Conservation (phyloP, 2,888 invertebrate species). For the Clanis bilineata region DNA sequence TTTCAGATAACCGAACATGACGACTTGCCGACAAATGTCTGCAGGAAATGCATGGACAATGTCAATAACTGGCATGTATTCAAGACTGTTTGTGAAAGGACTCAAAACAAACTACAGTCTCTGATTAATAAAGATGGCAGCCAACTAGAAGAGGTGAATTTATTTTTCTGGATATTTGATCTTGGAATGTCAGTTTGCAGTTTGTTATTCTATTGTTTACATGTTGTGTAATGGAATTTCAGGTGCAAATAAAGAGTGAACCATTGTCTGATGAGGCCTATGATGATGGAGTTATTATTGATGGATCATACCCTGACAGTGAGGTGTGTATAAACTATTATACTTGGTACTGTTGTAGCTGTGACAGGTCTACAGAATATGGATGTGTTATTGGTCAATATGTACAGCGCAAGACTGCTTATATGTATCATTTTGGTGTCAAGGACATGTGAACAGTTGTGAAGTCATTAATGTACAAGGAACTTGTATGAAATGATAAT, state of each 20-base stretch:
- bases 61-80: slow-evolving; percentile 86
- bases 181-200: slow-evolving; percentile 55
- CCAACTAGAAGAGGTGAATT: slow-evolving; percentile 79
- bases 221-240: slow-evolving; percentile 59
- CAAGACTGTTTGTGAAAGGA: slow-evolving; percentile 84
- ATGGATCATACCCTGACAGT: slow-evolving; percentile 70
- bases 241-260: slow-evolving; percentile 82
- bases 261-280: slow-evolving; percentile 79
- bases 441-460: slow-evolving; percentile 62
- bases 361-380: slow-evolving; percentile 14
- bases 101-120: slow-evolving; percentile 84
- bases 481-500: slow-evolving; percentile 39
- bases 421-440: slow-evolving; percentile 51
- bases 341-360: slow-evolving; percentile 23
- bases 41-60: slow-evolving; percentile 83
- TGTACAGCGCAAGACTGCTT: slow-evolving; percentile 28
- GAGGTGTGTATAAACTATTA: slow-evolving; percentile 62
- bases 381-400: slow-evolving; percentile 31
- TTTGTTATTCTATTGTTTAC: slow-evolving; percentile 43
- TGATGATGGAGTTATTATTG: slow-evolving; percentile 80
- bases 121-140: slow-evolving; percentile 80
- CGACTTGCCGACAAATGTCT: slow-evolving; percentile 85
- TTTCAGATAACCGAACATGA: slow-evolving; percentile 85
- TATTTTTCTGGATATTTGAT: slow-evolving; percentile 55
- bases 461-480: slow-evolving; percentile 30